Evolutionary conservation across 1,140 invertebrate genomes (phyloP).

Genomic region (Caenorhabditis brenneri): DNA sequence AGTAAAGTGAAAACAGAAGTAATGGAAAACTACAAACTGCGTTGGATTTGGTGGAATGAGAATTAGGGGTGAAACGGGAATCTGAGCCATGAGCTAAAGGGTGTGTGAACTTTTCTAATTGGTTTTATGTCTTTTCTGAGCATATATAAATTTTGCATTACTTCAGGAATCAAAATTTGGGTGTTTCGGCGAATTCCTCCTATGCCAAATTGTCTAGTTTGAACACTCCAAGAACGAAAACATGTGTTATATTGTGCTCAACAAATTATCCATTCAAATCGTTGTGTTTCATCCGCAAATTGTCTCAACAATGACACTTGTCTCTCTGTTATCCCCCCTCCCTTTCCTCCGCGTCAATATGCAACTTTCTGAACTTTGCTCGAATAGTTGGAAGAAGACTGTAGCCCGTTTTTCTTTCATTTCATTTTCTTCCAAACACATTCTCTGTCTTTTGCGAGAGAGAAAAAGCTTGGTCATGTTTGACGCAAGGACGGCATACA

Average conservation of each 20-base stretch:
- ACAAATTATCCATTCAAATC: background rate
- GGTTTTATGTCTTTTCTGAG: too few species aligned
- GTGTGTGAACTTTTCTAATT: too few species aligned
- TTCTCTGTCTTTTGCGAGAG: background rate
- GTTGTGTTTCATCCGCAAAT: background rate
- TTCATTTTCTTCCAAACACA: slow-evolving; percentile 13
- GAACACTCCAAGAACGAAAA: background rate
- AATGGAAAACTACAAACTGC: too few species aligned
- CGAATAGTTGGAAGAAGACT: background rate
- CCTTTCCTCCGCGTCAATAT: background rate
- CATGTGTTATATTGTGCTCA: background rate
- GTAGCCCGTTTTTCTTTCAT: background rate
- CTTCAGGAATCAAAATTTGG: too few species aligned
- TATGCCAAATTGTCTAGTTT: background rate
- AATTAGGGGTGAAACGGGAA: too few species aligned
- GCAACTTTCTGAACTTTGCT: slow-evolving; percentile 38
- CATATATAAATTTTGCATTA: too few species aligned
- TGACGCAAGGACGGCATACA: background rate
- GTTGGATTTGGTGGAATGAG: too few species aligned
- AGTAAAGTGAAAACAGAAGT: too few species aligned
- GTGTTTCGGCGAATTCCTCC: too few species aligned
- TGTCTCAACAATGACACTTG: slow-evolving; percentile 37
- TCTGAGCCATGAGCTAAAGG: too few species aligned
- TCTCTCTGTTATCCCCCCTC: background rate
- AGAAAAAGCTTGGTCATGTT: slow-evolving; percentile 35